These are phyloP conservation scores for Cebidichthys violaceus DNA, from an alignment of 2,113 vertebrate genomes.

Conservation along the genomic window DNA sequence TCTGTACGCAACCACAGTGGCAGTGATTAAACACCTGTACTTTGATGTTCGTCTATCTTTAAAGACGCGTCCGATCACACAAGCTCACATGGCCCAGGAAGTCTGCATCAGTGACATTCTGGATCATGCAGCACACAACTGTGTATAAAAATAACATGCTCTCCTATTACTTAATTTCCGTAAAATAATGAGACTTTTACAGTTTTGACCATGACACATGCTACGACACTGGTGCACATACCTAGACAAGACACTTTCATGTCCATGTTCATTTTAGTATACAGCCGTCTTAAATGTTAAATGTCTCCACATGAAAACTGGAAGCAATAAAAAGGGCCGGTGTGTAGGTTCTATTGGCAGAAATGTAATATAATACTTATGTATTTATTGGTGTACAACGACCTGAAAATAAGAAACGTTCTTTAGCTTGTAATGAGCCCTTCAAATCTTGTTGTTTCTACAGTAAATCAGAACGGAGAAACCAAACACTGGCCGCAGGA, in stretches of 20 bases:
- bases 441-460: neutral
- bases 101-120: neutral
- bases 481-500: neutral
- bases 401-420: neutral
- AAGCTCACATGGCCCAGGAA: slow-evolving; percentile 4
- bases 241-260: neutral
- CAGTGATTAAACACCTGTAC: slow-evolving; percentile 23
- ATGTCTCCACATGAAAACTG: neutral
- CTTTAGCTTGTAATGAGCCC: neutral
- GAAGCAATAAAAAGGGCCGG: neutral
- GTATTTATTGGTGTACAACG: neutral
- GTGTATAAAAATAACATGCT: slow-evolving; percentile 53
- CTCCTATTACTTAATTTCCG: slow-evolving; percentile 9
- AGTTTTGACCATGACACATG: neutral
- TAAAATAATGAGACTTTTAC: slow-evolving; percentile 7
- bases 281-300: neutral
- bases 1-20: neutral
- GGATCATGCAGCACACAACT: neutral
- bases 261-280: neutral
- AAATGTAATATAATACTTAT: neutral
- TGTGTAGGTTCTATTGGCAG: neutral
- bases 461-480: neutral
- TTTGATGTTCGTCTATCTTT: neutral
- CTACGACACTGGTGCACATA: slow-evolving; percentile 33
- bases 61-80: slow-evolving; percentile 29